A percentile compares a stretch with the other conserved stretches of the same genome.
phyloP scores from a whole-genome alignment of 2,888 invertebrate species.

The Leptinotarsa tumamoca region DNA sequence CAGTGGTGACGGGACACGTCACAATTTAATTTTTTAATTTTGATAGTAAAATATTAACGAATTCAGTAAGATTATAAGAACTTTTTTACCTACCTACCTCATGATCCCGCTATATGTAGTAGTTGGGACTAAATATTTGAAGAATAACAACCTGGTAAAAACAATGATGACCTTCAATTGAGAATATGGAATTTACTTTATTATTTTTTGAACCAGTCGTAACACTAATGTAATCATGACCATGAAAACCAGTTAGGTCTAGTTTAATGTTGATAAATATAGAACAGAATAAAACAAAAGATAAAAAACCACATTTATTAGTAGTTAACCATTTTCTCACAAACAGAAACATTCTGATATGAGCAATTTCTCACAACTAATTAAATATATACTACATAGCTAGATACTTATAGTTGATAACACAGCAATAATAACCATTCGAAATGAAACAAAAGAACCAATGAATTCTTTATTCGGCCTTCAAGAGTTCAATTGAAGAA shows the following conservation, averaged over 20 bases:
- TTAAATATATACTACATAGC: slow-evolving; percentile 2
- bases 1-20: no score
- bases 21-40: no score
- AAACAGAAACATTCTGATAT: slow-evolving; percentile 5
- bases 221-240: background rate
- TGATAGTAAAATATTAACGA: no score
- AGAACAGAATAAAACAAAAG: background rate
- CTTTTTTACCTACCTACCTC: no score
- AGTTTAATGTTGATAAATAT: background rate
- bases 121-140: no score
- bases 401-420: slow-evolving; percentile 14
- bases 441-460: slow-evolving; percentile 15
- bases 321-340: background rate
- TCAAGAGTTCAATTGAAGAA: background rate
- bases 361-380: no score
- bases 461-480: slow-evolving; percentile 14
- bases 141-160: no score
- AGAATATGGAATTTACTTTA: background rate
- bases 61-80: no score
- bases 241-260: slow-evolving; percentile 16
- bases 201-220: no score
- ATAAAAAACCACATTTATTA: background rate
- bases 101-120: no score
- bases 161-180: background rate
- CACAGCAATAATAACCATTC: slow-evolving; percentile 13